These are phyloP conservation scores for Tyrophagus putrescentiae DNA, from an alignment of 1,140 invertebrate species.

Conservation along the genomic window DNA sequence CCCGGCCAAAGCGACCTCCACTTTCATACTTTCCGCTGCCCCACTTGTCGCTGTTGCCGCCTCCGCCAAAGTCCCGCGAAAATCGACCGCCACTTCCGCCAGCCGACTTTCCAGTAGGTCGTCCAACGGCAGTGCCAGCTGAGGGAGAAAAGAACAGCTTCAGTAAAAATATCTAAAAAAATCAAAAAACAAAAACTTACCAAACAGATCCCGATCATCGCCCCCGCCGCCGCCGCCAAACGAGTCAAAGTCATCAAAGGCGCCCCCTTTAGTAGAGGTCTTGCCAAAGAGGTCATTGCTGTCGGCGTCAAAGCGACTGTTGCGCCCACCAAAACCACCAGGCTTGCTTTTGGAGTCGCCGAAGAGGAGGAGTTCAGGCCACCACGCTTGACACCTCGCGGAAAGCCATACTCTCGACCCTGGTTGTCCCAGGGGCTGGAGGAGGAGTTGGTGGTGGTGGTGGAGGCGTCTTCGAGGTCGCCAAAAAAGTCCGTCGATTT, in stretches of 20 bases:
- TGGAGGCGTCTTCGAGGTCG: no score
- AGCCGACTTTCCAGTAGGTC: neutral
- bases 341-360: neutral
- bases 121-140: no score
- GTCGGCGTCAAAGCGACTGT: neutral
- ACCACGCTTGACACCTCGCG: neutral
- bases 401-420: neutral
- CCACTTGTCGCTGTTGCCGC: neutral
- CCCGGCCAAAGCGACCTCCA: no score
- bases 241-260: neutral
- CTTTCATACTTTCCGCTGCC: neutral
- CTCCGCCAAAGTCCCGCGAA: neutral
- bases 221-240: neutral
- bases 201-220: slow-evolving; percentile 5
- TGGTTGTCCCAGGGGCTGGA: neutral
- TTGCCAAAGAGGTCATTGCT: no score
- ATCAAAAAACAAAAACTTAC: no score
- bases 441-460: no score
- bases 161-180: no score
- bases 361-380: neutral
- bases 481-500: no score
- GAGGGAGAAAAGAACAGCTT: no score
- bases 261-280: neutral
- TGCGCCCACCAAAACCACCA: no score
- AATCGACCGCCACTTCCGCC: neutral